phyloP scores from a whole-genome alignment of 2,888 invertebrate genomes.

The Abrostola triplasia region DNA sequence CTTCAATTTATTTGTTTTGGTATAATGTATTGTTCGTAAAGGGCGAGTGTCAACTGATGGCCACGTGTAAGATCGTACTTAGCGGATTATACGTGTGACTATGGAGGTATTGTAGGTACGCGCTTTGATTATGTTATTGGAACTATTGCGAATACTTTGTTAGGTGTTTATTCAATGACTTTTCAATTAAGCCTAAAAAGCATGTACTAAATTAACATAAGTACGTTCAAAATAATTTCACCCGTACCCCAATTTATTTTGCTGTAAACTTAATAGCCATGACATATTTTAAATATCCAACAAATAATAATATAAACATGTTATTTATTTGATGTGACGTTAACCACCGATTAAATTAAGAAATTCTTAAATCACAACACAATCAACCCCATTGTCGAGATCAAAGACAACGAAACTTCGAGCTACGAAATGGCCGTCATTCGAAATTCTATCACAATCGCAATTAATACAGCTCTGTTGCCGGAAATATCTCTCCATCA shows the following conservation, averaged over 20 bases:
- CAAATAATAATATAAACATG: too few species aligned
- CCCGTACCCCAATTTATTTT: too few species aligned
- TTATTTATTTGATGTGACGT: background rate
- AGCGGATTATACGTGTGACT: constrained; percentile 7
- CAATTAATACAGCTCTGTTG: constrained; percentile 83
- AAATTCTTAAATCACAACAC: constrained; percentile 56
- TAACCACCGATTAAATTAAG: constrained; percentile 33
- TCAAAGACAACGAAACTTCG: constrained; percentile 71
- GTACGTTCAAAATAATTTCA: too few species aligned
- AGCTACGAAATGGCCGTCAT: constrained; percentile 58
- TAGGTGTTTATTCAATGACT: too few species aligned
- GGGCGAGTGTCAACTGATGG: constrained; percentile 41
- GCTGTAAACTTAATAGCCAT: too few species aligned
- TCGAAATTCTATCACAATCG: constrained; percentile 72
- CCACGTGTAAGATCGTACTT: constrained; percentile 24
- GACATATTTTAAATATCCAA: too few species aligned
- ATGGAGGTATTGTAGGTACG: background rate
- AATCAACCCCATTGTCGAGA: constrained; percentile 56
- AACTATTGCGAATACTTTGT: too few species aligned
- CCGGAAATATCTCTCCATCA: constrained; percentile 88
- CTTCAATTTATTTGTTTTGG: constrained; percentile 62
- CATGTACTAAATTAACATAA: too few species aligned
- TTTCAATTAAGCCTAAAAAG: too few species aligned
- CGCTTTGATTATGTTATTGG: too few species aligned
- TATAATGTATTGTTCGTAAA: constrained; percentile 52